These are phyloP conservation scores for Cephalotes varians DNA, from an alignment of 2,888 invertebrate species.

Conservation along the genomic window DNA sequence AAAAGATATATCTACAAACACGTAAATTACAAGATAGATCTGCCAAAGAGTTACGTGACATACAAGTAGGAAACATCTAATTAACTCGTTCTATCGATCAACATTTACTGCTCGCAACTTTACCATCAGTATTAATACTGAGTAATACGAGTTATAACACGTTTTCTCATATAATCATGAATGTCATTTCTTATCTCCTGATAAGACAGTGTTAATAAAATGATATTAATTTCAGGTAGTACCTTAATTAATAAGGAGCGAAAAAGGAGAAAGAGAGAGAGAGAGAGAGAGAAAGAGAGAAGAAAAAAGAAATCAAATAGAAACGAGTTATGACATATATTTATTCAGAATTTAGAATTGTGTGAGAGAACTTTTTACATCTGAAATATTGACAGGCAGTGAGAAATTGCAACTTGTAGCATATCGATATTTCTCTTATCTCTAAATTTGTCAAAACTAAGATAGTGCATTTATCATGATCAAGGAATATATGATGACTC, in stretches of 20 bases:
- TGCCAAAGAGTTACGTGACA: background rate
- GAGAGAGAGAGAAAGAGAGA: background rate
- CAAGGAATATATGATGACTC: background rate
- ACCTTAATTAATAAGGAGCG: slow-evolving; percentile 29
- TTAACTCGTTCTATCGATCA: slow-evolving; percentile 13
- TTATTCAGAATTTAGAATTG: background rate
- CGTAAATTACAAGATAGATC: slow-evolving; percentile 5
- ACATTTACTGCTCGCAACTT: background rate
- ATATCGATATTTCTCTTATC: background rate
- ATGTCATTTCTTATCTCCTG: slow-evolving; percentile 1
- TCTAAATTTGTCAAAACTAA: background rate
- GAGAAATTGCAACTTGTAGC: background rate
- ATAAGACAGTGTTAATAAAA: background rate
- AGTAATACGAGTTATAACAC: background rate
- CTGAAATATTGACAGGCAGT: background rate
- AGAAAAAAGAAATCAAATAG: background rate
- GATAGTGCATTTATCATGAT: background rate
- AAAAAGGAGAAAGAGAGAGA: background rate
- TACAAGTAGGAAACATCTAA: background rate
- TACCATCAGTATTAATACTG: slow-evolving; percentile 17
- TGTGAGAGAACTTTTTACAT: background rate
- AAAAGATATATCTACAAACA: background rate
- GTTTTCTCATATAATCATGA: background rate
- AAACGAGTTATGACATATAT: background rate
- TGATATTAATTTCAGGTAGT: background rate